Percentiles rank a stretch among this genome's conserved stretches.
Conservation (phyloP, 2,797 vertebrate species). For the Helarctos malayanus region DNA sequence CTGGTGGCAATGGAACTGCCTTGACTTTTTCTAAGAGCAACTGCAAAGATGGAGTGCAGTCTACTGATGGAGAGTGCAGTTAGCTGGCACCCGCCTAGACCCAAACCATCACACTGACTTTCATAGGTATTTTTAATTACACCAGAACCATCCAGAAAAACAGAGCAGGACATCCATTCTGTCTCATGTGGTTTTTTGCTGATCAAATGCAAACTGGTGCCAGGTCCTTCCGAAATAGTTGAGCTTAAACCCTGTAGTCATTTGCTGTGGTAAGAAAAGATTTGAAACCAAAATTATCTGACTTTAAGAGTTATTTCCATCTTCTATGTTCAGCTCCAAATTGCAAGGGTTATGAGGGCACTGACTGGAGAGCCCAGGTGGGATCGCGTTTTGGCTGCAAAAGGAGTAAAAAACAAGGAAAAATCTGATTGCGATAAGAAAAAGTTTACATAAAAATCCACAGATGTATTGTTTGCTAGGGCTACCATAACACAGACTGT, state of each 20-base stretch:
- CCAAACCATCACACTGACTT: neutral
- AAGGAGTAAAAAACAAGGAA: slow-evolving; percentile 10
- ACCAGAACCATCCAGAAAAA: neutral
- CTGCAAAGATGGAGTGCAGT: neutral
- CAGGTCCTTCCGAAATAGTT: slow-evolving; percentile 29
- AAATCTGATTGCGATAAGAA: neutral
- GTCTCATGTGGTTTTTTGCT: slow-evolving; percentile 51
- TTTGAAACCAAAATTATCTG: slow-evolving; percentile 58
- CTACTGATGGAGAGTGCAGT: neutral
- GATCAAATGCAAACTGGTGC: slow-evolving; percentile 6
- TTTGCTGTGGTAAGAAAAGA: slow-evolving; percentile 6
- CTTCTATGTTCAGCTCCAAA: slow-evolving; percentile 13
- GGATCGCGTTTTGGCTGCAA: neutral
- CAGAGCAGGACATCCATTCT: neutral
- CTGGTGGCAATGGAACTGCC: neutral
- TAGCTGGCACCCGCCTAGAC: neutral
- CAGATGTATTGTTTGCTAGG: neutral
- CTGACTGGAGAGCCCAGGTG: neutral
- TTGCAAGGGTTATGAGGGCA: neutral
- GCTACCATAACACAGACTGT: neutral
- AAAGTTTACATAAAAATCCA: neutral
- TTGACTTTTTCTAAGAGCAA: neutral
- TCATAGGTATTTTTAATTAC: neutral
- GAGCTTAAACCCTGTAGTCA: slow-evolving; percentile 1
- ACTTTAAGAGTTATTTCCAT: slow-evolving; percentile 31